phyloP scores from a whole-genome alignment of 2,797 vertebrate species.

The Diceros bicornis region DNA sequence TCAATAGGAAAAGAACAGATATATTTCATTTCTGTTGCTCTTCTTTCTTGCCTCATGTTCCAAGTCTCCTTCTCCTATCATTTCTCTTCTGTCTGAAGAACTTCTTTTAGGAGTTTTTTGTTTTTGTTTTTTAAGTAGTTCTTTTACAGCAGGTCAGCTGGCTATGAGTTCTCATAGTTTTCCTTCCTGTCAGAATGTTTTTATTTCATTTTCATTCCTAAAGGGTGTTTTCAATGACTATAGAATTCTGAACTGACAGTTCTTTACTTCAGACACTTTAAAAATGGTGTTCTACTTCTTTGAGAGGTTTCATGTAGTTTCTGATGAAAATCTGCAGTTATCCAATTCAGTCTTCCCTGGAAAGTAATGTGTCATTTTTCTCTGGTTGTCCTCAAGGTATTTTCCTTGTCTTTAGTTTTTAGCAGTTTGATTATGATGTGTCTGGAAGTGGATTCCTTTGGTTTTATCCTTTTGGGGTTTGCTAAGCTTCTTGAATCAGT shows the following conservation, averaged over 20 bases:
- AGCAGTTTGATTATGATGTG: not conserved
- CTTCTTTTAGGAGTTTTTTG: not conserved
- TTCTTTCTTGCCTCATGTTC: not conserved
- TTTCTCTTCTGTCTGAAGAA: conserved; percentile 7
- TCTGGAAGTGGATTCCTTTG: not conserved
- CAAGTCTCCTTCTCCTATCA: not conserved
- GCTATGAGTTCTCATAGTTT: not conserved
- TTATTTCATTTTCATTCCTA: not conserved
- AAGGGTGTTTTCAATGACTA: not conserved
- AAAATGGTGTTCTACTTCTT: not conserved
- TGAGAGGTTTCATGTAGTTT: not conserved
- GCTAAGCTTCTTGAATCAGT: not conserved
- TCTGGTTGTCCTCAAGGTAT: not conserved
- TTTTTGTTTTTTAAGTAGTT: not conserved
- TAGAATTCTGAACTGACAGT: not conserved
- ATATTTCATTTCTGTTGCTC: not conserved
- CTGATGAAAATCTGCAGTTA: not conserved
- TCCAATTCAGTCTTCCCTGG: not conserved
- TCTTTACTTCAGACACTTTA: not conserved
- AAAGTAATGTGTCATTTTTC: not conserved
- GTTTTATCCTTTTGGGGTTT: conserved; percentile 33
- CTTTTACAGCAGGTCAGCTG: not conserved
- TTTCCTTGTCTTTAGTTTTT: conserved; percentile 15
- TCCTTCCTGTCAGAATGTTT: not conserved
- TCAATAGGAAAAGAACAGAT: not conserved